phyloP scores from a whole-genome alignment of 2,113 vertebrate genomes.

The Ariopsis seemanni region DNA sequence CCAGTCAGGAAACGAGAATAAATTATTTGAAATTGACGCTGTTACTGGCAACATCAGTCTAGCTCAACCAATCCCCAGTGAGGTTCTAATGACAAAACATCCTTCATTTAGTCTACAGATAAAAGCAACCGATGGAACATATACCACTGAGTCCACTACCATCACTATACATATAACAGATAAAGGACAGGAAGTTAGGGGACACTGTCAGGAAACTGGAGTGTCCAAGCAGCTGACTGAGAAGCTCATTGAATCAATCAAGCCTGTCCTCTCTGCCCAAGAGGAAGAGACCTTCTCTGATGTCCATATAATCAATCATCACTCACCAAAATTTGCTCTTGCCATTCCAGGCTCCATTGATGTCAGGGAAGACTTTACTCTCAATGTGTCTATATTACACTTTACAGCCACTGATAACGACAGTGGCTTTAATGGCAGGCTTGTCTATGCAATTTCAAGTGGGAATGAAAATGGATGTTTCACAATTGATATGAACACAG shows the following conservation, averaged over 20 bases:
- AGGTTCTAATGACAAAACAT: constrained; percentile 55
- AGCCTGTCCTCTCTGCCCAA: constrained; percentile 70
- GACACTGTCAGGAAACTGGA: constrained; percentile 86
- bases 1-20: constrained; percentile 83
- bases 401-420: constrained; percentile 84
- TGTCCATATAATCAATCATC: constrained; percentile 82
- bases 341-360: constrained; percentile 84
- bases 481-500: constrained; percentile 82
- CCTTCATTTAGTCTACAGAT: constrained; percentile 79
- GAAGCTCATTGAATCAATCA: constrained; percentile 85
- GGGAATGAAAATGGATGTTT: constrained; percentile 92
- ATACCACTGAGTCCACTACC: constrained; percentile 78
- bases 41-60: constrained; percentile 82
- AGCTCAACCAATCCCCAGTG: constrained; percentile 70
- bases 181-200: constrained; percentile 65
- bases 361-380: constrained; percentile 75
- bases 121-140: constrained; percentile 84
- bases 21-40: constrained; percentile 81
- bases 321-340: constrained; percentile 82
- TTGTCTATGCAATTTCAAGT: constrained; percentile 86
- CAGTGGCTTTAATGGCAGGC: constrained; percentile 83
- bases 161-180: constrained; percentile 81
- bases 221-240: constrained; percentile 82
- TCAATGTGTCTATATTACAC: constrained; percentile 77
- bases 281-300: constrained; percentile 84